phyloP scores from a whole-genome alignment of 2,888 invertebrate species.

The Callyntrura guangdongensis region DNA sequence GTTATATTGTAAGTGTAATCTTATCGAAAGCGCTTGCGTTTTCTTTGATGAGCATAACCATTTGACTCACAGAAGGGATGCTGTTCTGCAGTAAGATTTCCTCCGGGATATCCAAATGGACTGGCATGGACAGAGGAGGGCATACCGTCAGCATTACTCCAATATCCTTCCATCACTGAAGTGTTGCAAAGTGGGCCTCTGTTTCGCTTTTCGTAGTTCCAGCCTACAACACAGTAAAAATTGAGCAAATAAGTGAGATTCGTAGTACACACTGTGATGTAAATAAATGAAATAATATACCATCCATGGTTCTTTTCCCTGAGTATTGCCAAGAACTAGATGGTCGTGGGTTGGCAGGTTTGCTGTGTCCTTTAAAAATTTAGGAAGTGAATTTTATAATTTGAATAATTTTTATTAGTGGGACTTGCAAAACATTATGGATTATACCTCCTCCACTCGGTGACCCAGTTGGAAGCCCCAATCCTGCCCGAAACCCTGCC shows the following conservation, averaged over 20 bases:
- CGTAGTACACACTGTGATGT: not conserved
- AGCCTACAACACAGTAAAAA: slow-evolving; percentile 37
- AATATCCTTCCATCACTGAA: slow-evolving; percentile 63
- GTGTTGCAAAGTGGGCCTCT: slow-evolving; percentile 51
- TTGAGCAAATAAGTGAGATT: too few species aligned
- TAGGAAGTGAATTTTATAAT: too few species aligned
- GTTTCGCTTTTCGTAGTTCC: slow-evolving; percentile 68
- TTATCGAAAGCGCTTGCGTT: slow-evolving; percentile 72
- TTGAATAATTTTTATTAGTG: too few species aligned
- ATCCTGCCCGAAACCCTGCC: slow-evolving; percentile 90
- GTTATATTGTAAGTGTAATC: not conserved
- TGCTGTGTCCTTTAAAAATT: slow-evolving; percentile 8
- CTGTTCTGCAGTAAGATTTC: slow-evolving; percentile 23
- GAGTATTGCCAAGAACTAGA: slow-evolving; percentile 55
- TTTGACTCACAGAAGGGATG: slow-evolving; percentile 71
- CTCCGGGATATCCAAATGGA: slow-evolving; percentile 55
- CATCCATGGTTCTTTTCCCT: slow-evolving; percentile 65
- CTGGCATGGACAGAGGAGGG: slow-evolving; percentile 49
- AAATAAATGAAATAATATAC: not conserved
- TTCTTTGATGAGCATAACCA: slow-evolving; percentile 62
- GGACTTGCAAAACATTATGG: too few species aligned
- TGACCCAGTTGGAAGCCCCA: slow-evolving; percentile 68
- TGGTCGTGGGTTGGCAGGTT: slow-evolving; percentile 45
- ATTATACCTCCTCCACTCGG: slow-evolving; percentile 45
- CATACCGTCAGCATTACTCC: slow-evolving; percentile 58